Conservation (phyloP, 2,888 invertebrate species). For the Coelogynopora nodosa region DNA sequence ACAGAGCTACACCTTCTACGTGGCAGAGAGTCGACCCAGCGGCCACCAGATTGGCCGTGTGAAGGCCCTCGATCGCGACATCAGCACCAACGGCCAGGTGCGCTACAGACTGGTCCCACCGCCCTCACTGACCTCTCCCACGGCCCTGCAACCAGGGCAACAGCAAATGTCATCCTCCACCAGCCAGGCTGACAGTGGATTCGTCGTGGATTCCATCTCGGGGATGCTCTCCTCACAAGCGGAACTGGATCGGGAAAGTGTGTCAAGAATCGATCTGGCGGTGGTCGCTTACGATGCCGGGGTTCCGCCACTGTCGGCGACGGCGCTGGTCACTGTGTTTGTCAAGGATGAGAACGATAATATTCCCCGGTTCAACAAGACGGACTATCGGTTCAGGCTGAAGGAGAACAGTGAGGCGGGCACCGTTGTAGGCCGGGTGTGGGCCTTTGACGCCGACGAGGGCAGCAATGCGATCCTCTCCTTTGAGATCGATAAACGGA, state of each 20-base stretch:
- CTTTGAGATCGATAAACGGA: not conserved
- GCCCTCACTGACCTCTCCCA: not conserved
- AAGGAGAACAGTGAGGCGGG: constrained; percentile 14
- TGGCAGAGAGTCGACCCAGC: not conserved
- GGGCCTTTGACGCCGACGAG: not conserved
- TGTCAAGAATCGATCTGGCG: not conserved
- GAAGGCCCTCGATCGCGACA: not conserved
- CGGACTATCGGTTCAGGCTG: not conserved
- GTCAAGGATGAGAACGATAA: constrained; percentile 31
- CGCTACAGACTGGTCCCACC: constrained; percentile 1
- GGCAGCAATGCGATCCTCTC: not conserved
- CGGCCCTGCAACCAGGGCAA: too few species aligned
- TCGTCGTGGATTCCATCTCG: not conserved
- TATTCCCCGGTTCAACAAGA: not conserved
- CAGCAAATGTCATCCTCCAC: too few species aligned
- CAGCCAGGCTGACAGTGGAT: not conserved
- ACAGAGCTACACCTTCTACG: constrained; percentile 18
- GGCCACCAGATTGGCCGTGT: constrained; percentile 3
- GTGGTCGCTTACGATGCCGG: constrained; percentile 11
- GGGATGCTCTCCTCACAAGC: not conserved
- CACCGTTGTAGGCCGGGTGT: not conserved
- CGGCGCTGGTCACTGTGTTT: not conserved
- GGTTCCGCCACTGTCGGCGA: not conserved
- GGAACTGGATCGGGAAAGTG: not conserved
- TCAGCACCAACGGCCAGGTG: constrained; percentile 6